Evolutionary conservation across 2,113 vertebrate species (phyloP).

Genomic region (Hippopotamus amphibius): DNA sequence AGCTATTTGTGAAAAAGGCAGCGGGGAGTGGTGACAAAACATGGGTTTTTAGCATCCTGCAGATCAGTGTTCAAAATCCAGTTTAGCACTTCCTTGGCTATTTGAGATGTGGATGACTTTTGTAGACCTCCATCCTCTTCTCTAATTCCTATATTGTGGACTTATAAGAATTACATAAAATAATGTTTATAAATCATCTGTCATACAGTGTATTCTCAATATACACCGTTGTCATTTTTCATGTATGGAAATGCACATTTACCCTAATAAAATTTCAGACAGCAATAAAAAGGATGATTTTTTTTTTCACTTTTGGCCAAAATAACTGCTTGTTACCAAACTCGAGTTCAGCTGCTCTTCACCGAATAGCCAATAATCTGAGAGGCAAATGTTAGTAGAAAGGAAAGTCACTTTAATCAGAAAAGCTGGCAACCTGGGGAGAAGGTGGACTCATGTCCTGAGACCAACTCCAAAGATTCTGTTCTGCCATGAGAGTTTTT

Average conservation of each 20-base stretch:
- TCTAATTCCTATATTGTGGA: not conserved
- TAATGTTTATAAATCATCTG: not conserved
- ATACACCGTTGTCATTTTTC: not conserved
- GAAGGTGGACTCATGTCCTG: not conserved
- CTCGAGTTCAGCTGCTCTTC: not conserved
- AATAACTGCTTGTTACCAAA: not conserved
- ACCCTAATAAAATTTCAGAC: not conserved
- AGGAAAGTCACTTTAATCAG: not conserved
- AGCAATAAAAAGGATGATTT: not conserved
- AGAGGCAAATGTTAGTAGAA: not conserved
- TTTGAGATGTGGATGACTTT: not conserved
- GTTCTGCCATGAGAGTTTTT: not conserved
- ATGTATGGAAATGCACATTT: not conserved
- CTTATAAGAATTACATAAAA: not conserved
- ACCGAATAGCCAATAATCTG: not conserved
- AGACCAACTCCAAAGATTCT: not conserved
- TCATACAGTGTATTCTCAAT: not conserved
- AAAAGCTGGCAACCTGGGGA: not conserved
- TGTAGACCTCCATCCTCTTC: not conserved
- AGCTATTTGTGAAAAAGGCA: not conserved
- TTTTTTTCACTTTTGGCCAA: not conserved
- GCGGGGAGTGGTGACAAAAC: not conserved
- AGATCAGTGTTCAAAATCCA: not conserved
- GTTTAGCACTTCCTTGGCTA: not conserved
- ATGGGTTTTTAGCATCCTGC: not conserved